These are phyloP conservation scores for Harlomillsia oculata DNA, from an alignment of 1,140 invertebrate species.

Conservation along the genomic window DNA sequence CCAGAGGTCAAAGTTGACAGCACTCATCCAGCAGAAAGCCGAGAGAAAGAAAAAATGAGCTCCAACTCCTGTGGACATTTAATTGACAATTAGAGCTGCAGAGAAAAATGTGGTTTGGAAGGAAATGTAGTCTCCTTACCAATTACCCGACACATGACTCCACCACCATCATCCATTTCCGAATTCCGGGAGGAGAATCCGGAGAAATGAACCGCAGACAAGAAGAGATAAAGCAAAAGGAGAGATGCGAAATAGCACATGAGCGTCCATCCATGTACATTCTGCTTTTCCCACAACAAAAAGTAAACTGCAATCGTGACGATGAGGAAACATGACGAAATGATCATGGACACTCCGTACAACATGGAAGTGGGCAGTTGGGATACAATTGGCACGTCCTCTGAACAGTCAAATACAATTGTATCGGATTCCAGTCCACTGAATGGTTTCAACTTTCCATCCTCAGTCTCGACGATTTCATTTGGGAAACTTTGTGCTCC, in stretches of 20 bases:
- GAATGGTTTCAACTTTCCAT: slow-evolving; percentile 3
- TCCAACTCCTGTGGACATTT: slow-evolving; percentile 11
- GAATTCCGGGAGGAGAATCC: not conserved
- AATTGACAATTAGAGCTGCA: too few relatives aligned
- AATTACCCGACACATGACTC: not conserved
- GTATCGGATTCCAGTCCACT: slow-evolving; percentile 8
- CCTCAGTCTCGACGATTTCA: not conserved
- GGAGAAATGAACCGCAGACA: slow-evolving; percentile 7
- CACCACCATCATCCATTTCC: not conserved
- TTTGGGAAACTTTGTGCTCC: slow-evolving; percentile 9
- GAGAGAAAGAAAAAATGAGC: slow-evolving; percentile 30
- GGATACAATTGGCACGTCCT: not conserved
- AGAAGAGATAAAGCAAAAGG: slow-evolving; percentile 23
- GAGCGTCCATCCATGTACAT: slow-evolving; percentile 24
- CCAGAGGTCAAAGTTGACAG: slow-evolving; percentile 29
- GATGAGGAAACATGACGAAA: slow-evolving; percentile 23
- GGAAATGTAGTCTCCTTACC: slow-evolving; percentile 3
- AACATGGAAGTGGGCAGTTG: slow-evolving; percentile 6
- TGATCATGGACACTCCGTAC: slow-evolving; percentile 22
- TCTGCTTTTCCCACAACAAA: slow-evolving; percentile 33
- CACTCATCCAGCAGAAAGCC: slow-evolving; percentile 29
- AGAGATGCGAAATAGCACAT: slow-evolving; percentile 15
- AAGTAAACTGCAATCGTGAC: slow-evolving; percentile 27
- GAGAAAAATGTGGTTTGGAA: too few relatives aligned
- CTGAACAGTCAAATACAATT: slow-evolving; percentile 25